Percentiles rank a stretch among this genome's conserved stretches.
phyloP scores from a whole-genome alignment of 2,113 vertebrate genomes.

The Protobothrops flavoviridis region DNA sequence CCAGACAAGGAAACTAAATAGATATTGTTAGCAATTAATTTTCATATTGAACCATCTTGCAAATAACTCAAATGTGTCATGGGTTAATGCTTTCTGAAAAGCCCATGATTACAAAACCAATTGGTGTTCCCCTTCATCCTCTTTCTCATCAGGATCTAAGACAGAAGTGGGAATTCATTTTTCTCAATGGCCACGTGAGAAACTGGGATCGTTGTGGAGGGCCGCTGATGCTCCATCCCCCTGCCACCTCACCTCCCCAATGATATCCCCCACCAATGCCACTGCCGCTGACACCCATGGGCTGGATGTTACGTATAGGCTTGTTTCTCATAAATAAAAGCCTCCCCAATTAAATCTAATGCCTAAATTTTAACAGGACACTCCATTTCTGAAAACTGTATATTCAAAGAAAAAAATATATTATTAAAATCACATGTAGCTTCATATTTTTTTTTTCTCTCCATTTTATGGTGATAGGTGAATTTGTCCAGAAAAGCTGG shows the following conservation, averaged over 20 bases:
- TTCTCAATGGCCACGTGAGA: not conserved
- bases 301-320: not conserved
- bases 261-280: not conserved
- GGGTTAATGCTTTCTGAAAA: constrained; percentile 37
- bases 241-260: not conserved
- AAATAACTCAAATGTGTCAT: constrained; percentile 11
- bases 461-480: not conserved
- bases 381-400: not conserved
- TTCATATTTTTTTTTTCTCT: not conserved
- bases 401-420: not conserved
- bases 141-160: not conserved
- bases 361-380: not conserved
- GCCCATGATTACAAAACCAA: constrained; percentile 28
- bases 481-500: not conserved
- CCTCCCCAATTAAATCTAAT: not conserved
- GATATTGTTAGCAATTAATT: not conserved
- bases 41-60: constrained; percentile 15
- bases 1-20: not conserved
- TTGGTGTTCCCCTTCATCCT: not conserved
- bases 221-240: not conserved
- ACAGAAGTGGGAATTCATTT: not conserved
- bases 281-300: not conserved
- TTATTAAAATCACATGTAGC: not conserved
- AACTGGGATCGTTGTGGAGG: not conserved
- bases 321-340: not conserved